Evolutionary conservation across 1,140 invertebrate species (phyloP).

Genomic region (Bombyx mandarina): DNA sequence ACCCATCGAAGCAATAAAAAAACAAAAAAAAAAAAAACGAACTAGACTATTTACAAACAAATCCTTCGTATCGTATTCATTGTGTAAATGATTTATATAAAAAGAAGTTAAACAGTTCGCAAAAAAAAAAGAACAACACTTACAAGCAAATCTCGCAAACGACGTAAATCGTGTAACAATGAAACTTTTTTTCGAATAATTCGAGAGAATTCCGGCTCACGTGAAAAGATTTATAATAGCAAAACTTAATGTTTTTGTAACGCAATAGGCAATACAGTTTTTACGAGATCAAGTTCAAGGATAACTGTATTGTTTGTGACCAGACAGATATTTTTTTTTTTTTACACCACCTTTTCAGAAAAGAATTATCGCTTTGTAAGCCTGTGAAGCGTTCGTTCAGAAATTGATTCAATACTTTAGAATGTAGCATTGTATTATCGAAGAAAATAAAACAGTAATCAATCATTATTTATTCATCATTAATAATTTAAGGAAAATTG

Average conservation of each 20-base stretch:
- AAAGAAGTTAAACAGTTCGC: neutral
- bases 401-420: neutral
- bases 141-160: slow-evolving; percentile 6
- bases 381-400: neutral
- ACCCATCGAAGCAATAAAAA: too few relatives aligned
- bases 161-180: slow-evolving; percentile 20
- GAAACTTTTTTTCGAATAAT: slow-evolving; percentile 20
- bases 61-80: neutral
- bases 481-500: too few relatives aligned
- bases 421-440: neutral
- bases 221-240: slow-evolving; percentile 33
- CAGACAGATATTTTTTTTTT: neutral
- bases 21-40: neutral
- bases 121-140: slow-evolving; percentile 16
- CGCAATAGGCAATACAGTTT: slow-evolving; percentile 7
- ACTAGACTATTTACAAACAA: slow-evolving; percentile 6
- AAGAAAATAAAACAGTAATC: too few relatives aligned
- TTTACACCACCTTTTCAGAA: neutral
- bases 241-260: slow-evolving; percentile 3
- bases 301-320: neutral
- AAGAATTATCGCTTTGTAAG: neutral
- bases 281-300: slow-evolving; percentile 14
- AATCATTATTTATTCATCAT: too few relatives aligned
- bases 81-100: neutral
- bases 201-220: slow-evolving; percentile 30